phyloP scores from a whole-genome alignment of 2,888 invertebrate genomes.

The Papilio gigon region DNA sequence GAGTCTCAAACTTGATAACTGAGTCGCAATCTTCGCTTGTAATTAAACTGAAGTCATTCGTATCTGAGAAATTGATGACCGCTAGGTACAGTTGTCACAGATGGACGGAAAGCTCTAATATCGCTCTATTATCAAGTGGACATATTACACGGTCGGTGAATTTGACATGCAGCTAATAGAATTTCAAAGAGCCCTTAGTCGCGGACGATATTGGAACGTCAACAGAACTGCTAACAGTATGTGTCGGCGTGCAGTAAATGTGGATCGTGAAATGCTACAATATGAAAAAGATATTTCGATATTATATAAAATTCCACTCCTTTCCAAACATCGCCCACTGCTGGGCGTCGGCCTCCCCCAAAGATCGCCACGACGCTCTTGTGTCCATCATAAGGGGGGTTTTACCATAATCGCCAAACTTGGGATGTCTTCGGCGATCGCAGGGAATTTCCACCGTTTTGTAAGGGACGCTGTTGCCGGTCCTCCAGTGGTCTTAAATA shows the following conservation, averaged over 20 bases:
- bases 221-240: background rate
- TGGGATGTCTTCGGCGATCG: too few relatives aligned
- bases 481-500: too few relatives aligned
- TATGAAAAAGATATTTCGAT: background rate
- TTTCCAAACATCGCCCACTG: too few relatives aligned
- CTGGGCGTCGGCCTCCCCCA: too few relatives aligned
- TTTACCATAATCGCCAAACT: too few relatives aligned
- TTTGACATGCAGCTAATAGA: conserved; percentile 32
- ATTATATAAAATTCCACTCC: background rate
- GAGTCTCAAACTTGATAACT: background rate
- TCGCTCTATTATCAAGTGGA: background rate
- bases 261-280: background rate
- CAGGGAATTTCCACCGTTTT: too few relatives aligned
- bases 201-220: conserved; percentile 9
- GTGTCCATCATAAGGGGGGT: too few relatives aligned
- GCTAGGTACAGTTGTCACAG: background rate
- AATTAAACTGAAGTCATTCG: conserved; percentile 1
- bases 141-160: conserved; percentile 15
- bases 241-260: background rate
- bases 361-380: too few relatives aligned
- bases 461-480: too few relatives aligned
- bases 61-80: background rate
- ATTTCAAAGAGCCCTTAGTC: conserved; percentile 1
- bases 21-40: background rate
- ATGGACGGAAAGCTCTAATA: conserved; percentile 1